Conservation (phyloP, 2,797 vertebrate genomes). For the Ctenosaura bakeri region DNA sequence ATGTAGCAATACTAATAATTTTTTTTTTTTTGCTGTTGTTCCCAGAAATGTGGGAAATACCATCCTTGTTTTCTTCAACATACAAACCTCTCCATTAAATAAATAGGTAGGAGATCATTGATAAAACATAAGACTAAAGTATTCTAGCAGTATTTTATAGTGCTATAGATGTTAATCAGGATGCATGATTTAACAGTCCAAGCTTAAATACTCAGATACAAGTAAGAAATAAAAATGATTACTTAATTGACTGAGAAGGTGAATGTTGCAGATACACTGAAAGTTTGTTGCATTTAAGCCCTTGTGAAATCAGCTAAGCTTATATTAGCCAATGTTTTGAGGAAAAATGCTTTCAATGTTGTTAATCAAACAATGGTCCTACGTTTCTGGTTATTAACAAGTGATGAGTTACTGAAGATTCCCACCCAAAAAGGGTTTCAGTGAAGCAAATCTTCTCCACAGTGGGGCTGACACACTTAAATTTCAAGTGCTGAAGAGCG, state of each 20-base stretch:
- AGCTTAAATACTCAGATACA: not conserved
- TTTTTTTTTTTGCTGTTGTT: constrained; percentile 23
- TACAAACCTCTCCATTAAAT: constrained; percentile 24
- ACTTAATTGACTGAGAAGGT: not conserved
- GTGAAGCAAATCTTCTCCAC: not conserved
- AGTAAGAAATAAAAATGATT: not conserved
- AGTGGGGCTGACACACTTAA: not conserved
- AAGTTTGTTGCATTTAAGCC: not conserved
- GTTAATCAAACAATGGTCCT: not conserved
- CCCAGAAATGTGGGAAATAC: constrained; percentile 26
- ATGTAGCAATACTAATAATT: constrained; percentile 34
- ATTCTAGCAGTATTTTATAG: not conserved
- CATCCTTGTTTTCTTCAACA: constrained; percentile 44
- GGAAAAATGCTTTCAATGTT: not conserved
- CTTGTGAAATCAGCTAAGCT: constrained; percentile 6
- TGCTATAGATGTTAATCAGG: not conserved
- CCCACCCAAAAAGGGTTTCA: not conserved
- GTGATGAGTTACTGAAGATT: not conserved
- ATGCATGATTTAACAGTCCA: not conserved
- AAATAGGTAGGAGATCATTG: not conserved
- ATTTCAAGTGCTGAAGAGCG: no score
- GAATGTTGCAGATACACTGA: not conserved
- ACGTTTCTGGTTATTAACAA: not conserved
- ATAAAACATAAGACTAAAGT: not conserved
- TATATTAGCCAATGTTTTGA: not conserved